A percentile compares a stretch with the other conserved stretches of the same genome.
Conservation (phyloP, 2,888 invertebrate species). For the Leucoma salicis region DNA sequence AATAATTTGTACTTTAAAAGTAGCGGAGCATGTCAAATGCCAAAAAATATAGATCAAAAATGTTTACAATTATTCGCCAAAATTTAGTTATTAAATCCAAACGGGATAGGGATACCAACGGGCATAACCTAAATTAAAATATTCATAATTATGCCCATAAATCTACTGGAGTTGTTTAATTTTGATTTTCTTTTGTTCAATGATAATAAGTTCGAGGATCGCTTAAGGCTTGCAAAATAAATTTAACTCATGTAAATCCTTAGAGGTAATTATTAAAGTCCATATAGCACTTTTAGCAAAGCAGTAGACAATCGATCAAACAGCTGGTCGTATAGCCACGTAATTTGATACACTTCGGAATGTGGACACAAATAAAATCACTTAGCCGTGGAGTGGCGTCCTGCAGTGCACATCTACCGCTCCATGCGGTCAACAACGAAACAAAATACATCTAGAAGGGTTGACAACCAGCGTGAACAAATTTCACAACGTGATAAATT, state of each 20-base stretch:
- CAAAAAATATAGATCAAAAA: no score
- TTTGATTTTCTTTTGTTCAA: no score
- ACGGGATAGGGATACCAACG: no score
- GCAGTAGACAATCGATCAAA: constrained; percentile 69
- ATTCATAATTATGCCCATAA: no score
- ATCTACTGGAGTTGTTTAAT: no score
- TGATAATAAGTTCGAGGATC: no score
- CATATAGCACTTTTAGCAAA: constrained; percentile 67
- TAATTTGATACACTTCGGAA: constrained; percentile 80
- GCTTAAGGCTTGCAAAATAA: no score
- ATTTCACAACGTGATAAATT: constrained; percentile 7
- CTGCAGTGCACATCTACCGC: constrained; percentile 69
- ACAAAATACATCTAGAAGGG: constrained; percentile 32
- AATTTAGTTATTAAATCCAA: no score
- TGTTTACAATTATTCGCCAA: no score
- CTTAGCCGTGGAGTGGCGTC: constrained; percentile 77
- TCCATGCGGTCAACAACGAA: constrained; percentile 44
- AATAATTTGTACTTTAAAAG: no score
- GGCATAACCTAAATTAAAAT: no score
- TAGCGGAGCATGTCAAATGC: no score
- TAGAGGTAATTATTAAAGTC: constrained; percentile 55
- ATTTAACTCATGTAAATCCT: constrained; percentile 25
- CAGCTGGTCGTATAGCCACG: constrained; percentile 68
- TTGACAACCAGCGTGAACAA: constrained; percentile 5
- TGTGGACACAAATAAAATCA: constrained; percentile 82